Conservation (phyloP, 2,113 vertebrate species). For the Chloroceryle aenea region DNA sequence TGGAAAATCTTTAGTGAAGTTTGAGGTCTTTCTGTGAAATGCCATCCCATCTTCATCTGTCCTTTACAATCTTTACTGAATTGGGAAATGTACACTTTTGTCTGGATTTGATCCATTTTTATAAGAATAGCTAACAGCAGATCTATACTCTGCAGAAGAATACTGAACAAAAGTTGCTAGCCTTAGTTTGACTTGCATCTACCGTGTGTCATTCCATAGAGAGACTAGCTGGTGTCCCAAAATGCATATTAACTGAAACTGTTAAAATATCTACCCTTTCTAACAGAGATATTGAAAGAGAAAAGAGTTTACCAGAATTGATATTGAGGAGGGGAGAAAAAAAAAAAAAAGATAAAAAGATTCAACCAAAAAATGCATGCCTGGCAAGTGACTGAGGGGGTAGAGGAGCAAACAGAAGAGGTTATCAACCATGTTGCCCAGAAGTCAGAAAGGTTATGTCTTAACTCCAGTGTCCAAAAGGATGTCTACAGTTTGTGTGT, state of each 20-base stretch:
- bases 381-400: not conserved
- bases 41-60: not conserved
- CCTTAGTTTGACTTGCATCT: not conserved
- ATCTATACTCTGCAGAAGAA: not conserved
- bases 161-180: not conserved
- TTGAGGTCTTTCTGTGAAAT: not conserved
- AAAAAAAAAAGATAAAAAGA: not conserved
- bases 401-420: not conserved
- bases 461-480: not conserved
- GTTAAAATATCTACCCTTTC: not conserved
- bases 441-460: not conserved
- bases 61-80: not conserved
- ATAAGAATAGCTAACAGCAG: not conserved
- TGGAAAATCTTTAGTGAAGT: not conserved
- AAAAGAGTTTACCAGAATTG: not conserved
- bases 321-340: accelerated
- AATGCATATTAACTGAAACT: not conserved
- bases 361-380: not conserved
- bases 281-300: not conserved
- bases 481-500: not conserved
- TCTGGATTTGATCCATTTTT: not conserved
- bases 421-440: not conserved
- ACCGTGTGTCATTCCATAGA: not conserved
- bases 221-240: not conserved
- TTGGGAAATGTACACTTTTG: not conserved